phyloP scores from a whole-genome alignment of 2,888 invertebrate species.

The Coelogynopora nodosa region DNA sequence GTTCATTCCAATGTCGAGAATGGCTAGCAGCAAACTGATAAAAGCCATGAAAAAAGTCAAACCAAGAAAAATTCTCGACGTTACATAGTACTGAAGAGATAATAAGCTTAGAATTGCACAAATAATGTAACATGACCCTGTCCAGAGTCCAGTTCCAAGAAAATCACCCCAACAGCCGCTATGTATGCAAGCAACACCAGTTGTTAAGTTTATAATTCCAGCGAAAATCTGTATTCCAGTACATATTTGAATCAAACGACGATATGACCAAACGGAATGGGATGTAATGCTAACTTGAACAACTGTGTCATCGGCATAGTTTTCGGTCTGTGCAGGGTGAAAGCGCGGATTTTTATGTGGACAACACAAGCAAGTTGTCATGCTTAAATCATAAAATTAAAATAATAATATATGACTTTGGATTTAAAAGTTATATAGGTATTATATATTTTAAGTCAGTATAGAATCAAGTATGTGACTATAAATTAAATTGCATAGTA shows the following conservation, averaged over 20 bases:
- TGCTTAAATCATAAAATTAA: too few species aligned
- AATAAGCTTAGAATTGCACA: background rate
- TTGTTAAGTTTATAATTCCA: conserved; percentile 1
- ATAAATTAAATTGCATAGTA: too few species aligned
- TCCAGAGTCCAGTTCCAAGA: background rate
- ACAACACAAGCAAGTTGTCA: too few species aligned
- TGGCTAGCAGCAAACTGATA: background rate
- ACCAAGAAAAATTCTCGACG: background rate
- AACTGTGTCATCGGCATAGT: too few species aligned
- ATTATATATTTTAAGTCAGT: too few species aligned
- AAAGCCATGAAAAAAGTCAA: background rate
- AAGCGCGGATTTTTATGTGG: too few species aligned
- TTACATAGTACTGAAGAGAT: background rate
- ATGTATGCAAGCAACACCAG: background rate
- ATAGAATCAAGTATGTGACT: too few species aligned
- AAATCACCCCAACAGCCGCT: conserved; percentile 19
- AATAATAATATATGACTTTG: too few species aligned
- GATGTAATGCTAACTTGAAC: too few species aligned
- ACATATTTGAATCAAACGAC: background rate
- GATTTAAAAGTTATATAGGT: too few species aligned
- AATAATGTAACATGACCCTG: background rate
- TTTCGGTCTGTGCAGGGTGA: too few species aligned
- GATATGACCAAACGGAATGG: background rate
- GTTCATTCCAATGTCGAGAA: background rate
- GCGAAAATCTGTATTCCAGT: background rate